phyloP scores from a whole-genome alignment of 2,113 vertebrate species.

The Salvator merianae region DNA sequence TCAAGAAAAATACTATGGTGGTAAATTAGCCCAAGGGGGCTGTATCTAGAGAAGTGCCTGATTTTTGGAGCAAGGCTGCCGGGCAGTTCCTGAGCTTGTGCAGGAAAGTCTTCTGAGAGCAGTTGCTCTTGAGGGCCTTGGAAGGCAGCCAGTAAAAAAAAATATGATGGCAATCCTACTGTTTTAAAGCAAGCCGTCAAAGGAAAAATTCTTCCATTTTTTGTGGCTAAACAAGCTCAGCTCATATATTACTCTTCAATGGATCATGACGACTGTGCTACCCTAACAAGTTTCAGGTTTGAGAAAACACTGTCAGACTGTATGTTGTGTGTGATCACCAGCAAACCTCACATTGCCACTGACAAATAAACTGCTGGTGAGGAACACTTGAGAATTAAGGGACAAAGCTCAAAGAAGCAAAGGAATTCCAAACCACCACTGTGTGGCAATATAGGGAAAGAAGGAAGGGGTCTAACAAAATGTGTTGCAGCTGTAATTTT shows the following conservation, averaged over 20 bases:
- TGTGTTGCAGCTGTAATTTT: constrained; percentile 30
- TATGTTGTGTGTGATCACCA: neutral
- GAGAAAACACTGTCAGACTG: neutral
- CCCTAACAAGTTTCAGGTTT: rapidly evolving
- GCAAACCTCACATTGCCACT: neutral
- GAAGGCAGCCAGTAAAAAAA: neutral
- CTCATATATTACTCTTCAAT: neutral
- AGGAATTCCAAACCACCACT: neutral
- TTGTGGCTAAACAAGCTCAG: neutral
- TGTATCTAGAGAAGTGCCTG: too few species aligned
- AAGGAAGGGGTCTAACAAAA: neutral
- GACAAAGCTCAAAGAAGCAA: neutral
- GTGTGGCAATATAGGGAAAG: neutral
- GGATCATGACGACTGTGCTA: neutral
- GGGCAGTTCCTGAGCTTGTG: neutral
- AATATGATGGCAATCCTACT: neutral
- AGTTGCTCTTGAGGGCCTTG: neutral
- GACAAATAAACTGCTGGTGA: neutral
- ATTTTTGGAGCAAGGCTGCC: neutral
- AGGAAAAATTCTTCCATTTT: neutral
- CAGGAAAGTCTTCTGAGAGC: neutral
- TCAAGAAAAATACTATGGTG: too few species aligned
- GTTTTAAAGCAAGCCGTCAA: neutral
- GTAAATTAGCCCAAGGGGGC: too few species aligned
- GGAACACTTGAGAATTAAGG: neutral